Conservation (phyloP, 2,113 vertebrate species). For the Spea multiplicata region DNA sequence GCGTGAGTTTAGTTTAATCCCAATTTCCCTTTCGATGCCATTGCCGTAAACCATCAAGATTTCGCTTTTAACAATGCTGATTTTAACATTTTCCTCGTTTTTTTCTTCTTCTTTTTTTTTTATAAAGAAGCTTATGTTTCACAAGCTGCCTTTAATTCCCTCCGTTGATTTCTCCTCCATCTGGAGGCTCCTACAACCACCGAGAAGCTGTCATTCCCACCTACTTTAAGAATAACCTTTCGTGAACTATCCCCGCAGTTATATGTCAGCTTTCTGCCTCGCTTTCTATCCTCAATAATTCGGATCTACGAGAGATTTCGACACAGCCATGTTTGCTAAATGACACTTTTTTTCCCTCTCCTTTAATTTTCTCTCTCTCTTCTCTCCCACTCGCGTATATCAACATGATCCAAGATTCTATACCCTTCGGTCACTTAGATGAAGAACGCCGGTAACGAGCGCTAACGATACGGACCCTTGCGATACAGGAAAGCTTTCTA, state of each 20-base stretch:
- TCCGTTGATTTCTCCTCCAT: constrained; percentile 65
- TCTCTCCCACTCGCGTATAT: background rate
- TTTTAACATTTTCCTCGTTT: constrained; percentile 63
- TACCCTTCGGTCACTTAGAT: background rate
- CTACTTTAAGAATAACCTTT: constrained; percentile 70
- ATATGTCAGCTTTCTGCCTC: constrained; percentile 72
- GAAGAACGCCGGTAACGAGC: background rate
- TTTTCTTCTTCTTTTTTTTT: constrained; percentile 58
- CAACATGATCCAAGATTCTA: constrained; percentile 10
- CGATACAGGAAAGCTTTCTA: no score
- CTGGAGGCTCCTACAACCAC: constrained; percentile 66
- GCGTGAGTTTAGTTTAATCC: constrained; percentile 16
- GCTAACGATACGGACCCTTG: background rate
- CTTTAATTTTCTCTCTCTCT: background rate
- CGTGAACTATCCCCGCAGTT: constrained; percentile 69
- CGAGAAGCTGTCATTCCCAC: constrained; percentile 72
- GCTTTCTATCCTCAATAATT: constrained; percentile 7
- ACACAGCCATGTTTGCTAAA: background rate
- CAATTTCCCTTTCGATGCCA: background rate
- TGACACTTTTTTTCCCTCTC: background rate
- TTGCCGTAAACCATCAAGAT: constrained; percentile 25
- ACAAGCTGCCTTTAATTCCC: constrained; percentile 64
- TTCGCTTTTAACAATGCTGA: constrained; percentile 57
- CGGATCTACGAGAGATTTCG: background rate
- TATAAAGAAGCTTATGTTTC: constrained; percentile 62